Percentiles rank a stretch among this genome's conserved stretches.
These are phyloP conservation scores for Drosophila mauritiana DNA, from an alignment of 1,140 invertebrate species.

Conservation along the genomic window DNA sequence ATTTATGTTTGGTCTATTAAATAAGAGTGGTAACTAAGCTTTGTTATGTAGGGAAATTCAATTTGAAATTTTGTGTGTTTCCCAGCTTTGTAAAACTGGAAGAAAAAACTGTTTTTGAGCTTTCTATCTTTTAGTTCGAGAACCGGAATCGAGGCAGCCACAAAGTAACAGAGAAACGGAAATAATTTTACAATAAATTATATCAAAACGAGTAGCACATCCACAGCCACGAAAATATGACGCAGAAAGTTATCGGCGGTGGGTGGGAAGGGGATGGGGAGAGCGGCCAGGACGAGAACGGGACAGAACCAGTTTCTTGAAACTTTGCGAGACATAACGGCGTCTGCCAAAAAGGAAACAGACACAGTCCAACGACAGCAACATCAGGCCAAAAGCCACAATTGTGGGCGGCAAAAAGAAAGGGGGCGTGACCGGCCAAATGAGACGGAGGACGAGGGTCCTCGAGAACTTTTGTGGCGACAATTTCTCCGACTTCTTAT, in stretches of 20 bases:
- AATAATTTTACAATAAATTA: slow-evolving; percentile 81
- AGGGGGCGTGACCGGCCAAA: neutral
- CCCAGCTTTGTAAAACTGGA: neutral
- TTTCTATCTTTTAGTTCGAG: neutral
- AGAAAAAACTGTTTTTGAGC: slow-evolving; percentile 10
- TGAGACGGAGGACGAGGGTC: neutral
- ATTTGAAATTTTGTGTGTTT: neutral
- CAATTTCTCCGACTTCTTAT: slow-evolving; percentile 24
- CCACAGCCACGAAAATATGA: slow-evolving; percentile 17
- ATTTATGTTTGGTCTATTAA: neutral
- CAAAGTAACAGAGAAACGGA: slow-evolving; percentile 59
- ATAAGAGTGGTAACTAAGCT: too few species aligned
- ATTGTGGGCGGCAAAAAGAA: slow-evolving; percentile 1
- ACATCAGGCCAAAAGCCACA: slow-evolving; percentile 13
- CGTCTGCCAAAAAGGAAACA: slow-evolving; percentile 53
- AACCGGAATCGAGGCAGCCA: slow-evolving; percentile 29
- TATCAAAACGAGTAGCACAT: slow-evolving; percentile 56
- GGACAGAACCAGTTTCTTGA: slow-evolving; percentile 52
- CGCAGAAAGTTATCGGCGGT: slow-evolving; percentile 25
- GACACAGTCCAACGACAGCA: slow-evolving; percentile 5
- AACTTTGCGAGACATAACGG: slow-evolving; percentile 74
- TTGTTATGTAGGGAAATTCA: too few species aligned
- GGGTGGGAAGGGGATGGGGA: neutral
- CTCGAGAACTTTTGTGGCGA: slow-evolving; percentile 48
- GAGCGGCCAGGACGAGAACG: neutral